Base-by-base conservation (phyloP, 2,797 vertebrate species). In the Harpagifer antarcticus region DNA sequence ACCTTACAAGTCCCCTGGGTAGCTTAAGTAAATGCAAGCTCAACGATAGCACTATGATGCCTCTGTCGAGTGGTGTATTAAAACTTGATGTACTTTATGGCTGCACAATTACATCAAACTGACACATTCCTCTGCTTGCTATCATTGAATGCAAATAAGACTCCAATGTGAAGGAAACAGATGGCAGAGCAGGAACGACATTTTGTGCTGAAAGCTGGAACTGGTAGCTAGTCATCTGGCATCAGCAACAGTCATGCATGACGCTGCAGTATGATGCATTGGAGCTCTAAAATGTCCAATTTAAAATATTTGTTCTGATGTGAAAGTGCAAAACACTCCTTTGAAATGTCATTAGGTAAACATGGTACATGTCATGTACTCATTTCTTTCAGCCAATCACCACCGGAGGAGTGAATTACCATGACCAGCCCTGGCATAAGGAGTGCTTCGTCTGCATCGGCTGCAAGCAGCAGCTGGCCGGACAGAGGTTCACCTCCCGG, bases 341-440 rank as follows among this genome's bases (percentile, higher is more conserved):
- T 43, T 57, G 20, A 69, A 63, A 63, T 7, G 27, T 63, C n/a
- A 59, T 9, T 13, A 42, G 45, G 9, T 48, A 16, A 5, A 17
- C 33, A 5, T 47, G 0, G 49, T 33, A 17, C 67, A 17, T 2
- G 1, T 16, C 4, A 4, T 11, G n/a, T 43, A 43, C 16, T 17
- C 17, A 9, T 65, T 9, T 72, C 33, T 74, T 83, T 13, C 48
- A 99, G 98, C 95, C 97, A 50, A 97, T 99, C 91, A 97, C 95
- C 74, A 95, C 94, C 0, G 97, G 97, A 65, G 98, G 98, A 0
- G 97, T 99, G 75, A 98, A 95, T 56, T 98, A 98, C 86, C 95
- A 91, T 5, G 97, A 99, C 56, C 96, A 98, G 90, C 97, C 97
- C 0, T 98, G 97, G 98, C 97, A 99, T 23, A 97, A 96, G 88